Evolutionary conservation across 2,797 vertebrate genomes (phyloP), one percentile per base, ranked within the genome.

Genomic region (Phataginus tricuspis): DNA sequence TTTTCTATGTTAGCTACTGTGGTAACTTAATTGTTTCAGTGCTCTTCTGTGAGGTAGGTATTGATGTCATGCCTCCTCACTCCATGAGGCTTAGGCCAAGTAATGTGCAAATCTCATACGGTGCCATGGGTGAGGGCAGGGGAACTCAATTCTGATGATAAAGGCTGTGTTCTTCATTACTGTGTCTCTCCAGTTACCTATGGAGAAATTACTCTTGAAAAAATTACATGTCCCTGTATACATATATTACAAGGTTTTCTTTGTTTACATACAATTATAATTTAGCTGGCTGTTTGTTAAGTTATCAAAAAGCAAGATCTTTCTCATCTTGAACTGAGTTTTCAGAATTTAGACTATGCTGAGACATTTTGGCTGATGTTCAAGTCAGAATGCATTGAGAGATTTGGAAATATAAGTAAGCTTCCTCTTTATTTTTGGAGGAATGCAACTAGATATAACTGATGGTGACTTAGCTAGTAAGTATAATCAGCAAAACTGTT

Each of bases 331-430:
- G 21, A 16, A 49, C 1, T 31, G 0, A 72, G 71, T 59, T 92
- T 94, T 66, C 74, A 69, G 2, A 92, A 77, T 75, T 11, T 92
- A 79, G 34, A 64, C 45, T 34, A 2, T 53, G 34, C 11, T 90
- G 29, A 19, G 61, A 90, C 37, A 10, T 69, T 97, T 95, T 93
- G 95, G 61, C 34, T 97, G 34, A 83, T 93, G 51, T 94, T 80
- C 1, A 11, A 53, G 3, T 83, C 7, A 92, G 31, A 85, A 88
- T 75, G n/a, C 2, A 42, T 12, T 86, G 69, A 75, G 19, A 79
- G 6, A 78, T 45, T 63, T 78, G 18, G 66, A 57, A 96, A 94
- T 96, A 39, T 93, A 96, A 94, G 14, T 7, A 49, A 59, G 5
- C 59, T 51, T 61, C 8, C 27, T 71, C 29, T 92, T 90, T 2